These are phyloP conservation scores for Cygnus buccinator DNA, from an alignment of 2,113 vertebrate species.

Conservation along the genomic window DNA sequence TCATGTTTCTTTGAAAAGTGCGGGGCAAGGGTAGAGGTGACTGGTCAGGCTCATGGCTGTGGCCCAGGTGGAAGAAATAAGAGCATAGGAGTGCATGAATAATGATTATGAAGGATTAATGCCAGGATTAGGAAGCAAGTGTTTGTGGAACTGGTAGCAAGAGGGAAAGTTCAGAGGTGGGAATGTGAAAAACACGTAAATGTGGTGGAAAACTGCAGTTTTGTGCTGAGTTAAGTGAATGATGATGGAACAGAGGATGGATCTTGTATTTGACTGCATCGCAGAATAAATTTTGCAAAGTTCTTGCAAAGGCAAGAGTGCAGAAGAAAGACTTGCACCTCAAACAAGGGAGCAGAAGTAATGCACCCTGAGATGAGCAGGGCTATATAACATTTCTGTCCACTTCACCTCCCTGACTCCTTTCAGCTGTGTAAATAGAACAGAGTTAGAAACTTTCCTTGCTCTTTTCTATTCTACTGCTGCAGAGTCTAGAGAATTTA, in stretches of 20 bases:
- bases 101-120: neutral
- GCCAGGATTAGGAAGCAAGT: neutral
- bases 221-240: neutral
- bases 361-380: neutral
- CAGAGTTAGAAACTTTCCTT: neutral
- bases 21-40: neutral
- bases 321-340: neutral
- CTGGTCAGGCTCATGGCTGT: neutral
- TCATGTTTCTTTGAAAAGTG: neutral
- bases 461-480: neutral
- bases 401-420: neutral
- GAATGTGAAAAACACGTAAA: neutral
- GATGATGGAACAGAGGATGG: neutral
- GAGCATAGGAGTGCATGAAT: neutral
- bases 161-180: neutral
- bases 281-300: neutral
- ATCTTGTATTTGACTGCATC: neutral
- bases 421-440: neutral
- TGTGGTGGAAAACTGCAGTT: neutral
- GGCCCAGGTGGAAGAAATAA: neutral
- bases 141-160: neutral
- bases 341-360: neutral
- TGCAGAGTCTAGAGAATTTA: neutral
- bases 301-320: neutral
- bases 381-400: neutral